Evolutionary conservation across 2,113 vertebrate species (phyloP).

Genomic region (Laticauda colubrina): DNA sequence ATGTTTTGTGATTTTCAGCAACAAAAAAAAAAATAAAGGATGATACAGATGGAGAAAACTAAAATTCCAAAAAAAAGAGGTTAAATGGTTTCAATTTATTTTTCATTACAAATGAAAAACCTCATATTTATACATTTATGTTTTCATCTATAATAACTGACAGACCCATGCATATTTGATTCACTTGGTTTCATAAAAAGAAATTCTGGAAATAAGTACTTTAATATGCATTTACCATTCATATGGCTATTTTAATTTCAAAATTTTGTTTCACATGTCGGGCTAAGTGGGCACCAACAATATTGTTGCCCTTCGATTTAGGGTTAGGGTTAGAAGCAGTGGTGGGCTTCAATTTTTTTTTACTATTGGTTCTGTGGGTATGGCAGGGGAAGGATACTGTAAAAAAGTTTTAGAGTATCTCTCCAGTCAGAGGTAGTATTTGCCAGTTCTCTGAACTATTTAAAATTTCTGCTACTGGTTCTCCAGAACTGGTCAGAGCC

Average conservation of each 20-base stretch:
- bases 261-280: neutral
- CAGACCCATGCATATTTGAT: slow-evolving; percentile 18
- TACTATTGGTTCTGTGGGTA: too few relatives aligned
- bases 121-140: slow-evolving; percentile 62
- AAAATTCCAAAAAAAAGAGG: slow-evolving; percentile 53
- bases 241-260: neutral
- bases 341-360: too few relatives aligned
- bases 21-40: slow-evolving; percentile 51
- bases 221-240: neutral
- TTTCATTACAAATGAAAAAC: slow-evolving; percentile 62
- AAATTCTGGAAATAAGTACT: neutral
- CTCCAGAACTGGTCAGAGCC: too few relatives aligned
- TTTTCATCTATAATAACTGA: slow-evolving; percentile 48
- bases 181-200: slow-evolving; percentile 20
- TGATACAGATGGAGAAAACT: slow-evolving; percentile 51
- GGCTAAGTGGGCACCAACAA: neutral
- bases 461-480: too few relatives aligned
- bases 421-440: too few relatives aligned
- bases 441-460: too few relatives aligned
- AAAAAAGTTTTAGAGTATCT: too few relatives aligned
- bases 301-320: neutral
- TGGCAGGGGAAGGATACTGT: too few relatives aligned
- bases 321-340: neutral
- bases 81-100: slow-evolving; percentile 72
- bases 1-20: slow-evolving; percentile 65